A percentile compares a stretch with the other conserved stretches of the same genome.
phyloP scores from a whole-genome alignment of 2,888 invertebrate genomes.

The Campoplex nolae region DNA sequence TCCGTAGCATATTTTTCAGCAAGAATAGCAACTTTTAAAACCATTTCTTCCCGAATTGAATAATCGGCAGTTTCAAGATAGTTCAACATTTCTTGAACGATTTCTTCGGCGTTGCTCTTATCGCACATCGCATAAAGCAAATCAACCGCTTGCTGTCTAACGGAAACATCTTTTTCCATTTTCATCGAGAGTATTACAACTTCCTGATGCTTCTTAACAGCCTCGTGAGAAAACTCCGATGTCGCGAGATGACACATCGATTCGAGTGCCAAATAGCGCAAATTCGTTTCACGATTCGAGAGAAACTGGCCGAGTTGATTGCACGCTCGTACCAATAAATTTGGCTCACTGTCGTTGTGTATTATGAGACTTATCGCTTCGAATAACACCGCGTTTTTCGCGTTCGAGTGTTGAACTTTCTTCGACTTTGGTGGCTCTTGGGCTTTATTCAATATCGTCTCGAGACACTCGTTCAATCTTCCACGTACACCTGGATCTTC shows the following conservation, averaged over 20 bases:
- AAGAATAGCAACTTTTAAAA: slow-evolving; percentile 99
- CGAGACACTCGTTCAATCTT: slow-evolving; percentile 98
- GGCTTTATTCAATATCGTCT: slow-evolving; percentile 99
- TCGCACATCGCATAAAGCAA: slow-evolving; percentile 99
- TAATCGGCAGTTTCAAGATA: slow-evolving; percentile 99
- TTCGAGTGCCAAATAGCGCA: slow-evolving; percentile 98
- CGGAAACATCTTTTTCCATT: slow-evolving; percentile 99
- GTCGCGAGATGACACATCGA: slow-evolving; percentile 99
- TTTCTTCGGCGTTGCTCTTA: slow-evolving; percentile 99
- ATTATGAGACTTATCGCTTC: slow-evolving; percentile 99
- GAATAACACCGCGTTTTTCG: slow-evolving; percentile 99
- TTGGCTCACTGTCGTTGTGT: slow-evolving; percentile 99
- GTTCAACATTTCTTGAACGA: slow-evolving; percentile 99
- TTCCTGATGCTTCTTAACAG: slow-evolving; percentile 99
- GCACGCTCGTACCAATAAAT: slow-evolving; percentile 98
- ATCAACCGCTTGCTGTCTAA: slow-evolving; percentile 99
- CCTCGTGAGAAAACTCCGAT: slow-evolving; percentile 99
- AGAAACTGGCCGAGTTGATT: slow-evolving; percentile 99
- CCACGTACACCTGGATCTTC: slow-evolving; percentile 99
- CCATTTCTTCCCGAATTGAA: slow-evolving; percentile 99
- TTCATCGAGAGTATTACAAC: slow-evolving; percentile 99
- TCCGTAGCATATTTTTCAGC: slow-evolving; percentile 99
- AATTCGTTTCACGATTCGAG: slow-evolving; percentile 98
- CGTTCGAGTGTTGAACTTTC: slow-evolving; percentile 99
- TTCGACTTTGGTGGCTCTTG: slow-evolving; percentile 99